Evolutionary conservation across 2,797 vertebrate genomes (phyloP).

Genomic region (Mastacembelus armatus): DNA sequence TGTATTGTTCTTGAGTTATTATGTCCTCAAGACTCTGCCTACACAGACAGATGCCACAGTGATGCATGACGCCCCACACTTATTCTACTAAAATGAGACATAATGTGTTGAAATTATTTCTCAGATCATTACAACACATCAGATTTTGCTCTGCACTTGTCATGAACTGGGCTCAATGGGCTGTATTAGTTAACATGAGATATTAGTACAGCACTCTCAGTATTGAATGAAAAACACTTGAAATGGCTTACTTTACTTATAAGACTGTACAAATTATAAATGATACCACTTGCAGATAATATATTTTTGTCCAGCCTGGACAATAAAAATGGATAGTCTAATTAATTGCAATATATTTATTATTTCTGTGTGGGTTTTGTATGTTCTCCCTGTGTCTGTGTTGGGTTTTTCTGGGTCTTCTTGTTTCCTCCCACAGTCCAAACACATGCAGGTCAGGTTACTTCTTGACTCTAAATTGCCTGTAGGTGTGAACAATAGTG

Average conservation of each 20-base stretch:
- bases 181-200: conserved; percentile 13
- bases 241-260: conserved; percentile 4
- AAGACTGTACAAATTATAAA: background rate
- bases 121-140: conserved; percentile 22
- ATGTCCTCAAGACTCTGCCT: conserved; percentile 39
- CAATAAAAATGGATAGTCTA: no score
- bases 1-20: conserved; percentile 54
- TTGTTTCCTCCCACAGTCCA: no score
- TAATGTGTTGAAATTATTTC: conserved; percentile 1
- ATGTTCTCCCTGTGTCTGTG: no score
- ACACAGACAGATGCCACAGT: conserved; percentile 35
- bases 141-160: background rate
- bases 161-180: conserved; percentile 8
- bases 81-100: conserved; percentile 18
- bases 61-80: conserved; percentile 27
- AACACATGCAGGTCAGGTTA: no score
- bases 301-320: no score
- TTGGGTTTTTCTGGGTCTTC: no score
- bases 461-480: no score
- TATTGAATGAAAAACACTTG: no score
- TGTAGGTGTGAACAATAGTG: no score
- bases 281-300: no score
- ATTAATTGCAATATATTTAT: no score
- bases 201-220: background rate
- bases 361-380: no score